Conservation (phyloP, 2,888 invertebrate species). For the Isoperla grammatica region DNA sequence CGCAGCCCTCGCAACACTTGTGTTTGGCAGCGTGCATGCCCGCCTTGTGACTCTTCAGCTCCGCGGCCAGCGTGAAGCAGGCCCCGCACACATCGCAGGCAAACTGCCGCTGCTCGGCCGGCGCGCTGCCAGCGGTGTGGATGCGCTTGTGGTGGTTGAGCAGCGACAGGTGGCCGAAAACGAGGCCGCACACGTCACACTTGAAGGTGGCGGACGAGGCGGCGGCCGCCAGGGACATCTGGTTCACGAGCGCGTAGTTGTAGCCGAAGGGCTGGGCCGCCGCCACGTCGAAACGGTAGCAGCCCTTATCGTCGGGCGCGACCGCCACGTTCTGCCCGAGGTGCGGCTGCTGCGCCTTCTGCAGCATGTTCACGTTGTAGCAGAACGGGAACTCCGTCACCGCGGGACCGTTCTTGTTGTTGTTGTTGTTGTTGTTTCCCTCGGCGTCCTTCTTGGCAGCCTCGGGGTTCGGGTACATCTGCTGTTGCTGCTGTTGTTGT, state of each 20-base stretch:
- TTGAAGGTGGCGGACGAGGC: conserved; percentile 75
- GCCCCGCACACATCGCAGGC: conserved; percentile 48
- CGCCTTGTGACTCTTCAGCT: conserved; percentile 47
- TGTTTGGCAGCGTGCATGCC: conserved; percentile 41
- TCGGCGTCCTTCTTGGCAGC: no score
- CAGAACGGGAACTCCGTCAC: conserved; percentile 46
- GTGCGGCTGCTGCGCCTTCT: conserved; percentile 42
- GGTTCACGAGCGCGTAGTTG: conserved; percentile 79
- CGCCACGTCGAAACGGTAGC: conserved; percentile 47
- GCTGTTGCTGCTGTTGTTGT: conserved; percentile 33
- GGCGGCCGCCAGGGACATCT: conserved; percentile 67
- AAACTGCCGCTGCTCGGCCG: conserved; percentile 39
- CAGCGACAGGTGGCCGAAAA: conserved; percentile 75
- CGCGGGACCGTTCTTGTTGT: not conserved
- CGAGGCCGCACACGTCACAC: conserved; percentile 80
- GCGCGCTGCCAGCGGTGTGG: conserved; percentile 43
- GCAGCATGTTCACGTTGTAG: conserved; percentile 49
- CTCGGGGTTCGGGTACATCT: conserved; percentile 18
- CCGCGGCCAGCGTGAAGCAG: conserved; percentile 45
- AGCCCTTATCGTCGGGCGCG: conserved; percentile 46
- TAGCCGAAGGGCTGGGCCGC: conserved; percentile 47
- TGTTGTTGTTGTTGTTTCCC: not conserved
- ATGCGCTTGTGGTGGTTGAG: conserved; percentile 83
- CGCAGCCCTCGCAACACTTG: conserved; percentile 36
- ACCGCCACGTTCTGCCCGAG: conserved; percentile 41